These are phyloP conservation scores for Liasis olivaceus DNA, from an alignment of 2,797 vertebrate species.

Conservation along the genomic window DNA sequence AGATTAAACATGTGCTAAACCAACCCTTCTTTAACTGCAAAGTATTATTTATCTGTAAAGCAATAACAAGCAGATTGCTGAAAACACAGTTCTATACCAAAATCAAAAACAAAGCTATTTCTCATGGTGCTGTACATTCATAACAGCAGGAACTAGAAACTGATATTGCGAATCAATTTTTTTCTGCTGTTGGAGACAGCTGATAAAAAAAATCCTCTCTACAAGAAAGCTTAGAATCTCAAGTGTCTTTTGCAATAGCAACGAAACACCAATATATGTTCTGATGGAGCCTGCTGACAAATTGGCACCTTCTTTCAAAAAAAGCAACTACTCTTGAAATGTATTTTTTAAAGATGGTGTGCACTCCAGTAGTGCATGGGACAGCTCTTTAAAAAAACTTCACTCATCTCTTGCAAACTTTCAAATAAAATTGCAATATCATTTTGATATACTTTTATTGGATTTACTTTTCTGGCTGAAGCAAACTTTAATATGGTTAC, in stretches of 20 bases:
- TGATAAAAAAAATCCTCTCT: conserved; percentile 22
- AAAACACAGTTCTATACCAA: conserved; percentile 55
- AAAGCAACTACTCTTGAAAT: conserved; percentile 31
- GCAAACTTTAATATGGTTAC: neutral
- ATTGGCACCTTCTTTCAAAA: conserved; percentile 28
- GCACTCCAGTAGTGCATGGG: rapidly evolving
- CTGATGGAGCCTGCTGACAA: conserved; percentile 16
- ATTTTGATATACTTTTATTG: neutral
- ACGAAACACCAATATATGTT: neutral
- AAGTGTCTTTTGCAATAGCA: neutral
- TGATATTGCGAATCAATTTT: conserved; percentile 38
- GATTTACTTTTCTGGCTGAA: neutral
- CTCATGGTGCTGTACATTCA: conserved; percentile 33
- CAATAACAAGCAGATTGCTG: conserved; percentile 38
- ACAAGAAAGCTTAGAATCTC: conserved; percentile 30
- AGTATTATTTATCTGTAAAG: conserved; percentile 47
- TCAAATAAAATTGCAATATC: neutral
- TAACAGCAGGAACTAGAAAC: conserved; percentile 50
- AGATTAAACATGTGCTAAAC: conserved; percentile 21
- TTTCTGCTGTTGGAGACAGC: conserved; percentile 40
- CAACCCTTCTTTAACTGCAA: conserved; percentile 31
- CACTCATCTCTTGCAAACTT: neutral
- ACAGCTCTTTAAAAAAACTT: neutral
- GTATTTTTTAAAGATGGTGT: neutral
- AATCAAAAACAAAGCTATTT: conserved; percentile 50